These are phyloP conservation scores for Cotesia chilonis DNA, from an alignment of 1,140 invertebrate species.

Conservation along the genomic window DNA sequence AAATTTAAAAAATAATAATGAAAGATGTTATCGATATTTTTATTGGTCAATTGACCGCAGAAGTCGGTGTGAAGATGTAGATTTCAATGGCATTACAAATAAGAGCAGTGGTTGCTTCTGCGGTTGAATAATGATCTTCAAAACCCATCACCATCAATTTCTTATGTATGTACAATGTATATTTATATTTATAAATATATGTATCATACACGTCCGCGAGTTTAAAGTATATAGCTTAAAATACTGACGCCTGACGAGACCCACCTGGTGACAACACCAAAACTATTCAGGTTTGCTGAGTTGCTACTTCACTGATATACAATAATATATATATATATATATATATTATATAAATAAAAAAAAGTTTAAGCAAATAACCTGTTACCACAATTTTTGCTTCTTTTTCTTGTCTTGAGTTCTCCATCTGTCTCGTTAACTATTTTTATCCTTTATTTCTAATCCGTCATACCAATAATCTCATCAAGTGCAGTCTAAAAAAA, in stretches of 20 bases:
- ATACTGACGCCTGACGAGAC: conserved; percentile 38
- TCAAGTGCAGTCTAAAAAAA: too few species aligned
- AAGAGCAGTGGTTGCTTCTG: too few species aligned
- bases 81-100: too few species aligned
- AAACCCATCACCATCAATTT: too few species aligned
- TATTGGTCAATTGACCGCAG: too few species aligned
- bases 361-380: conserved; percentile 46
- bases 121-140: too few species aligned
- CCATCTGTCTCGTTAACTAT: conserved; percentile 41
- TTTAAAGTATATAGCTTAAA: conserved; percentile 5
- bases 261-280: conserved; percentile 44
- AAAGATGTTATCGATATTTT: too few species aligned
- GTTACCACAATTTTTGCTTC: conserved; percentile 37
- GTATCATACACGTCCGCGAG: too few species aligned
- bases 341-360: conserved; percentile 5
- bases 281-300: conserved; percentile 37
- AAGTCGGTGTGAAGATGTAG: too few species aligned
- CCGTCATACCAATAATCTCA: background rate
- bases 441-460: background rate
- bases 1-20: too few species aligned
- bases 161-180: conserved; percentile 3
- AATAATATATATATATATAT: too few species aligned
- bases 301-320: too few species aligned
- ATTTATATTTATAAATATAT: conserved; percentile 20
- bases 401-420: conserved; percentile 16